Conservation (phyloP, 2,797 vertebrate species). For the Euthynnus affinis region DNA sequence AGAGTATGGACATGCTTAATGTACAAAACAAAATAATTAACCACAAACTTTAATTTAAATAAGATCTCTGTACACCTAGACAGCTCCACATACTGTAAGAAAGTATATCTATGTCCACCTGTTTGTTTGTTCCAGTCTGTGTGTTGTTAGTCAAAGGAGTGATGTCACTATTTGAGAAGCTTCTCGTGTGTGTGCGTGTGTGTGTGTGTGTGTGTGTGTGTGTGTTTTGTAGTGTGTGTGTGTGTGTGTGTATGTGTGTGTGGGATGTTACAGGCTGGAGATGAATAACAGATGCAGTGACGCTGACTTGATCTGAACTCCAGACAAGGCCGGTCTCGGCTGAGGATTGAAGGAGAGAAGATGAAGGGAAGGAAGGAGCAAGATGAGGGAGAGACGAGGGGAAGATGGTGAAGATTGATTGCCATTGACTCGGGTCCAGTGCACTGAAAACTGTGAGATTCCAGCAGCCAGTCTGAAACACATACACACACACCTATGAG, state of each 20-base stretch:
- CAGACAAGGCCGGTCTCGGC: constrained; percentile 37
- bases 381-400: constrained; percentile 28
- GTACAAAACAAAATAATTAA: background rate
- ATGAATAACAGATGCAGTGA: constrained; percentile 62
- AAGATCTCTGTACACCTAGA: background rate
- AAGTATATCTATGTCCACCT: constrained; percentile 5
- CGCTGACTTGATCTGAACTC: constrained; percentile 54
- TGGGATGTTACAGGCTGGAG: constrained; percentile 48
- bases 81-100: background rate
- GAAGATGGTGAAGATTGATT: constrained; percentile 61
- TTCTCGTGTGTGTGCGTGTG: background rate
- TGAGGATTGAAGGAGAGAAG: constrained; percentile 32
- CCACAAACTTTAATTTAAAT: background rate
- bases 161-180: constrained; percentile 23
- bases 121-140: constrained; percentile 25
- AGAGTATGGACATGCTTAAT: background rate
- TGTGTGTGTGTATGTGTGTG: constrained; percentile 35
- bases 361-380: constrained; percentile 37
- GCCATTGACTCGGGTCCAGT: constrained; percentile 53
- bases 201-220: constrained; percentile 44
- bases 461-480: constrained; percentile 32
- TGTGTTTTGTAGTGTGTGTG: constrained; percentile 10
- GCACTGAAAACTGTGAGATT: constrained; percentile 46
- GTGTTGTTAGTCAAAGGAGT: constrained; percentile 14
- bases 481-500: constrained; percentile 10